Base-by-base conservation (phyloP, 2,113 vertebrate genomes). In the Microtus pennsylvanicus region DNA sequence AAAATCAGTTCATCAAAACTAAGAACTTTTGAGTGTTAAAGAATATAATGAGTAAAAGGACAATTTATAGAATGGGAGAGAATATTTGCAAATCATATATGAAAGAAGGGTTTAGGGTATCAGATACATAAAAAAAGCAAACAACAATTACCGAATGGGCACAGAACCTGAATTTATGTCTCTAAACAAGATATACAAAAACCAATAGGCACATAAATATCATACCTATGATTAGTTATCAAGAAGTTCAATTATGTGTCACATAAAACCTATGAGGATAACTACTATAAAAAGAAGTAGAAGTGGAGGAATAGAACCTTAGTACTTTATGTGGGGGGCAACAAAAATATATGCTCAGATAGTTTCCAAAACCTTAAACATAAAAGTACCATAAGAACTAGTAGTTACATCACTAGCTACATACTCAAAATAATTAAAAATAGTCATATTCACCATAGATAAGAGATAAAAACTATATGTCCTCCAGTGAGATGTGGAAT, bases 391-490 rank as follows among this genome's bases (percentile, higher is more conserved):
- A n/a, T 26, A 61, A 38, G 33, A 82, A 38, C 55, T 61, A 82
- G 55, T 26, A 75, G 42, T 87, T 80, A 8, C 35, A 74, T 16
- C 26, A 28, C 26, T 78, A 47, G 58, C 21, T 61, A 58, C 50
- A 69, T 85, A 52, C 12, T 24, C 42, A 28, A 55, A 89, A 7
- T 24, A 93, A 87, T 13, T 88, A 45, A 78, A 95, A 96, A 65
- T 7, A 94, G 69, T 70, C n/a, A 16, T 50, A 82, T 58, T 80
- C 26, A 86, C 21, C 89, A 42, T 28, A 89, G 45, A 22, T 38
- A 91, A 63, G 81, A 47, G n/a, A 52, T 52, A 14, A 28, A 87
- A 87, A 58, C 11, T 76, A 38, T 65, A 77, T 58, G 4, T 76
- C 83, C 19, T 55, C 35, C 12, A 75, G 63, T 35, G 33, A 65